Conservation (phyloP, 2,888 invertebrate genomes). For the Eulithis testata region DNA sequence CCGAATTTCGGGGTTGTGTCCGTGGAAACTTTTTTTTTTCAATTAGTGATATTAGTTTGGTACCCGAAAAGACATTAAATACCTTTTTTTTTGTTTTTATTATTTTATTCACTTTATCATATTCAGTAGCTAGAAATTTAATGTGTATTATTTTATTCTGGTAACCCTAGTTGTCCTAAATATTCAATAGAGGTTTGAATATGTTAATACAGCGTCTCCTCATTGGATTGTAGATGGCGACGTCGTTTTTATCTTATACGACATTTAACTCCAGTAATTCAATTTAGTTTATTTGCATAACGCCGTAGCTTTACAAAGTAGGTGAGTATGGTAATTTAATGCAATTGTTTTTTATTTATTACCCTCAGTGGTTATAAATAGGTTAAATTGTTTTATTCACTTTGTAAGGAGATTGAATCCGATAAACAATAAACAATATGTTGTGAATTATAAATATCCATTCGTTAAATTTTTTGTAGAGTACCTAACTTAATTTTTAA, state of each 20-base stretch:
- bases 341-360: conserved; percentile 48
- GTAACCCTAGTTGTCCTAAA: conserved; percentile 52
- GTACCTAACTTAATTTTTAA: no score
- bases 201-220: conserved; percentile 81
- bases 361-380: conserved; percentile 49
- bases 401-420: no score
- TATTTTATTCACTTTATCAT: no score
- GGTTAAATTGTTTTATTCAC: conserved; percentile 29
- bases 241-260: conserved; percentile 84
- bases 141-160: conserved; percentile 7
- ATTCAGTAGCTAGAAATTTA: not conserved
- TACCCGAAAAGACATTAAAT: no score
- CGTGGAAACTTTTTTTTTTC: not conserved
- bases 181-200: conserved; percentile 83
- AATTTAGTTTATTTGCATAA: conserved; percentile 84
- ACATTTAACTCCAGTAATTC: conserved; percentile 85
- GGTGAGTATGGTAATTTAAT: conserved; percentile 77
- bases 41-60: not conserved
- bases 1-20: conserved; percentile 1
- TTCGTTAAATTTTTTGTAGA: no score
- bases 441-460: no score
- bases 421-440: no score
- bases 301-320: conserved; percentile 74
- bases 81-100: no score
- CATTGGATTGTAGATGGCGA: conserved; percentile 83